phyloP scores from a whole-genome alignment of 2,888 invertebrate genomes.

The Hirtodrosophila histrioides region DNA sequence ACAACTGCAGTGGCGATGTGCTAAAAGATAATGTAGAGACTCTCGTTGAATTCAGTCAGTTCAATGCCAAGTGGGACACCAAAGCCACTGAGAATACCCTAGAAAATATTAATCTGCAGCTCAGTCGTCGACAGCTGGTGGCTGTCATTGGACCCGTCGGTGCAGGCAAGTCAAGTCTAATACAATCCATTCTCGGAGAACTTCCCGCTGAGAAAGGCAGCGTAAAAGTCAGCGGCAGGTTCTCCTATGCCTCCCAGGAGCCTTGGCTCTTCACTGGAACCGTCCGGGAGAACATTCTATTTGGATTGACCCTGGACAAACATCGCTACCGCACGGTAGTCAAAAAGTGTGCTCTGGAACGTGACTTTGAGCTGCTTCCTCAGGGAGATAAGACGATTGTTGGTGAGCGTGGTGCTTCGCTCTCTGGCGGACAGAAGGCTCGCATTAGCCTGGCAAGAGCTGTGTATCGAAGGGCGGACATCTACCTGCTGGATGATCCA shows the following conservation, averaged over 20 bases:
- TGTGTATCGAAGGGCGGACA: conserved; percentile 92
- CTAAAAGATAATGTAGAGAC: conserved; percentile 28
- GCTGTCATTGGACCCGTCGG: conserved; percentile 90
- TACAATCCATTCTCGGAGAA: conserved; percentile 86
- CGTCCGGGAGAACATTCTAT: conserved; percentile 87
- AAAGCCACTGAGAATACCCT: conserved; percentile 87
- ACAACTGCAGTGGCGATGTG: conserved; percentile 32
- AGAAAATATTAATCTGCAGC: conserved; percentile 87
- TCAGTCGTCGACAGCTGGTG: conserved; percentile 87
- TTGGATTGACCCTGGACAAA: conserved; percentile 86
- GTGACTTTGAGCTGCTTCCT: conserved; percentile 86
- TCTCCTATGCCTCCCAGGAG: conserved; percentile 92
- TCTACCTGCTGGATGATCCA: conserved; percentile 95
- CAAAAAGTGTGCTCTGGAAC: conserved; percentile 84
- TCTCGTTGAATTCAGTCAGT: conserved; percentile 86
- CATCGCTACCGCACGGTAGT: conserved; percentile 86
- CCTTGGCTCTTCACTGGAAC: conserved; percentile 92
- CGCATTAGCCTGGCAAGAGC: conserved; percentile 94
- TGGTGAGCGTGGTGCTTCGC: conserved; percentile 92
- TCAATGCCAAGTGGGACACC: conserved; percentile 88
- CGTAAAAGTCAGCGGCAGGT: conserved; percentile 86
- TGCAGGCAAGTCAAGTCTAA: conserved; percentile 86
- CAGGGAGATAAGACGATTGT: conserved; percentile 87
- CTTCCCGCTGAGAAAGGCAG: conserved; percentile 85
- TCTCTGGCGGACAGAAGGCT: conserved; percentile 94